phyloP scores from a whole-genome alignment of 2,113 vertebrate species.

The Lucifuga dentata region DNA sequence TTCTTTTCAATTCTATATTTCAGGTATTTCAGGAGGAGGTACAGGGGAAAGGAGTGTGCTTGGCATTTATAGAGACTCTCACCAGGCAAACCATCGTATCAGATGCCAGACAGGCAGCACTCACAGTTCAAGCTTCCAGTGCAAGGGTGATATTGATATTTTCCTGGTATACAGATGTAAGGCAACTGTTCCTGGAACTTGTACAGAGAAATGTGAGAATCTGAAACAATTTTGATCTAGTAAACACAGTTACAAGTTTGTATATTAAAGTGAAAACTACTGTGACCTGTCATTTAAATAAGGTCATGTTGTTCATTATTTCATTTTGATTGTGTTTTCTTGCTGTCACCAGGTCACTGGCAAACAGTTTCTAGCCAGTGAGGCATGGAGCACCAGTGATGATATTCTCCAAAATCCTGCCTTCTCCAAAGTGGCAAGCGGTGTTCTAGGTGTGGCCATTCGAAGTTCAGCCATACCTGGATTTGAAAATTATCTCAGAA shows the following conservation, averaged over 20 bases:
- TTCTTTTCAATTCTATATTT: background rate
- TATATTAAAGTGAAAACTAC: no score
- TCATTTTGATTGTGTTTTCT: background rate
- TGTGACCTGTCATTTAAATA: no score
- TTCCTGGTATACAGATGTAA: constrained; percentile 77
- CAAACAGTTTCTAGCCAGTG: constrained; percentile 81
- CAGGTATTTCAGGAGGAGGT: constrained; percentile 78
- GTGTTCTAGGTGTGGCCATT: constrained; percentile 82
- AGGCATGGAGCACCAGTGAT: constrained; percentile 81
- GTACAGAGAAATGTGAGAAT: constrained; percentile 72
- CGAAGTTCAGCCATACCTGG: constrained; percentile 75
- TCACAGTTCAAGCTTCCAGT: constrained; percentile 71
- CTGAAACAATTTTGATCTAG: background rate
- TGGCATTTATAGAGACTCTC: constrained; percentile 80
- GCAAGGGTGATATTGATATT: constrained; percentile 81
- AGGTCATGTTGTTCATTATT: no score
- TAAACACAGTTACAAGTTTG: no score
- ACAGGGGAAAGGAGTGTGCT: constrained; percentile 67
- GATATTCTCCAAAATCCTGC: constrained; percentile 61
- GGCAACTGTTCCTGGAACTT: constrained; percentile 74
- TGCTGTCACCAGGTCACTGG: constrained; percentile 68
- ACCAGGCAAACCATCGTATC: constrained; percentile 62
- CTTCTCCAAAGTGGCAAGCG: constrained; percentile 67
- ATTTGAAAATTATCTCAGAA: constrained; percentile 70
- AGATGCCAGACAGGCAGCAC: constrained; percentile 70